Base-by-base conservation (phyloP, 2,888 invertebrate species). In the Thera obeliscata region DNA sequence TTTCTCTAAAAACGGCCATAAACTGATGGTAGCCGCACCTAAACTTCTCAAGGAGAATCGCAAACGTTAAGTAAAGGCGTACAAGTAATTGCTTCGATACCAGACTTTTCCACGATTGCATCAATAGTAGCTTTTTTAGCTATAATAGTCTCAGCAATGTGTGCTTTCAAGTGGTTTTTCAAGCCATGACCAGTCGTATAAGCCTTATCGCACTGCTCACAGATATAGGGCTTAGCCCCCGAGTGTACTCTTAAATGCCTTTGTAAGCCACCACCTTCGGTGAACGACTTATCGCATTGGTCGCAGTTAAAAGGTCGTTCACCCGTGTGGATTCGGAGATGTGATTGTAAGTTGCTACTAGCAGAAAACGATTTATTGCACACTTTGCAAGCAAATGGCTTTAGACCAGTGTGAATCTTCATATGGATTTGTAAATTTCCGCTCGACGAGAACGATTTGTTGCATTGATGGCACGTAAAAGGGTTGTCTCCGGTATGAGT, bases 231-330 rank as follows among this genome's bases (percentile, higher is more conserved):
- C 33, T 63, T 63, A 0, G 41, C 56, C 2, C 62, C 62, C 2
- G 62, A 56, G n/a, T 63, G 62, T 3, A 56, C 56, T 56, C 56
- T 56, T n/a, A 63, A 33, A 50, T 63, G 62, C 41, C 62, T 2
- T 33, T 63, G 62, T 7, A 63, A 33, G 0, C 56, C 56, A 50
- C 62, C 62, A 7, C 62, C 56, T 56, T 63, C 62, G 1, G 62
- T 63, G 6, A 63, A 63, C 2, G 62, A 56, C 22, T 63, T 63
- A 7, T 56, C n/a, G n/a, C 62, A 63, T n/a, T 50, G 56, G 0
- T 5, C 38, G 33, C 62, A 63, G 4, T 48, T 36, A 11, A 55
- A 63, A 2, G 56, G 56, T 11, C 55, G 35, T 38, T 61, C 55
- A 1, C 61, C 61, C 0, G 61, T 61, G 11, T 61, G 61, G 3